Evolutionary conservation across 2,888 invertebrate genomes (phyloP).

Genomic region (Epiblema foenella): DNA sequence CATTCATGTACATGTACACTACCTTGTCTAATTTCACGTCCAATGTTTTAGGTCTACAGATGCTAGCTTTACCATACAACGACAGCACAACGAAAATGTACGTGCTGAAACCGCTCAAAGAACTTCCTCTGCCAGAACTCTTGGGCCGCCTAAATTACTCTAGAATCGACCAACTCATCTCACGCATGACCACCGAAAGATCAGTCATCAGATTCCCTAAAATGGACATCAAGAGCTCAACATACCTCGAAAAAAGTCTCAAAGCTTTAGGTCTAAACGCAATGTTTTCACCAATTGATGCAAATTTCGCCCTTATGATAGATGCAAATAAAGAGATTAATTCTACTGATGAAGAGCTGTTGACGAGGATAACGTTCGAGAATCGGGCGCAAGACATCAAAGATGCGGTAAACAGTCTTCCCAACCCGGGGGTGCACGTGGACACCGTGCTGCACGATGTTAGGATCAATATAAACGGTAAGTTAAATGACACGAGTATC

Average conservation of each 20-base stretch:
- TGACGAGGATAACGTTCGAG: constrained; percentile 56
- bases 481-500: constrained; percentile 40
- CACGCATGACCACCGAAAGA: constrained; percentile 71
- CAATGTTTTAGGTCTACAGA: constrained; percentile 76
- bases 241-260: constrained; percentile 83
- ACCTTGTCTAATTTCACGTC: too few relatives aligned
- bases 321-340: constrained; percentile 55
- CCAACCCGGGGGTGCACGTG: constrained; percentile 86
- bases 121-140: constrained; percentile 73
- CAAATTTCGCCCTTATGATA: constrained; percentile 88
- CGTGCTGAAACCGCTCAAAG: constrained; percentile 85
- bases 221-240: constrained; percentile 87
- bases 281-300: constrained; percentile 85
- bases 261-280: constrained; percentile 85
- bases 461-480: constrained; percentile 85
- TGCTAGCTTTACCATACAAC: constrained; percentile 89
- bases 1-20: neutral
- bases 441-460: constrained; percentile 88
- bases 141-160: constrained; percentile 76
- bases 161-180: constrained; percentile 79
- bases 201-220: constrained; percentile 88
- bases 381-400: constrained; percentile 52
- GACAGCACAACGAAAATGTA: constrained; percentile 87
- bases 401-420: constrained; percentile 60
- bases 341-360: constrained; percentile 60